Evolutionary conservation across 2,888 invertebrate species (phyloP), one percentile per base, ranked within the genome.

Genomic region (Rhingia campestris): DNA sequence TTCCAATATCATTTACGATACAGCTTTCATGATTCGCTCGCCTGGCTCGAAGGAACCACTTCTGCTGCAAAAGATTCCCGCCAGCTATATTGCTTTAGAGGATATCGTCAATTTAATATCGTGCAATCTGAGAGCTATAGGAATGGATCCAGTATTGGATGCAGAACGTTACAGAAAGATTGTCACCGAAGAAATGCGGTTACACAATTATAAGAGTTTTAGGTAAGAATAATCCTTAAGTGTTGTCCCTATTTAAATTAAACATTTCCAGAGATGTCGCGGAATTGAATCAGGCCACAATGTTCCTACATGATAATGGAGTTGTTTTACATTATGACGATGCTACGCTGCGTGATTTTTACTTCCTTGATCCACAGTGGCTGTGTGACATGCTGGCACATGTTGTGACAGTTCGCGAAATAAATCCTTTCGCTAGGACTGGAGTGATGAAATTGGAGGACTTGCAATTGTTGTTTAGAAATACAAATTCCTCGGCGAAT

Each of bases 341-440:
- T 90, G 97, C 98, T 0, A 97, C 97, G 0, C 92, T 98, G 2
- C 96, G 97, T 89, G 98, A 99, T 92, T 93, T 98, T 61, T 99
- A 98, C 92, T 99, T 99, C 91, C 92, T 99, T 53, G 97, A 98
- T 91, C 99, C 99, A 0, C 99, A 99, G 91, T 99, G 99, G 99
- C 93, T 99, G 49, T 99, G 99, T 91, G 99, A 99, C 91, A 97
- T 99, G 94, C 91, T 99, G 45, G 98, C 99, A 0, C 98, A 98
- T 90, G 98, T 99, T 0, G 97, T 99, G 41, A 98, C 99, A 0
- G 97, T 99, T 22, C 92, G 98, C n/a, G 98, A 99, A 92, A 97
- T 99, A 86, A 99, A 99, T 92, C 98, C 98, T 0, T 98, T 98
- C 90, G 98, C 97, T 0, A 93, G 95, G 86, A 96, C 96, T 76